Conservation (phyloP, 2,888 invertebrate genomes). For the Abrostola triplasia region DNA sequence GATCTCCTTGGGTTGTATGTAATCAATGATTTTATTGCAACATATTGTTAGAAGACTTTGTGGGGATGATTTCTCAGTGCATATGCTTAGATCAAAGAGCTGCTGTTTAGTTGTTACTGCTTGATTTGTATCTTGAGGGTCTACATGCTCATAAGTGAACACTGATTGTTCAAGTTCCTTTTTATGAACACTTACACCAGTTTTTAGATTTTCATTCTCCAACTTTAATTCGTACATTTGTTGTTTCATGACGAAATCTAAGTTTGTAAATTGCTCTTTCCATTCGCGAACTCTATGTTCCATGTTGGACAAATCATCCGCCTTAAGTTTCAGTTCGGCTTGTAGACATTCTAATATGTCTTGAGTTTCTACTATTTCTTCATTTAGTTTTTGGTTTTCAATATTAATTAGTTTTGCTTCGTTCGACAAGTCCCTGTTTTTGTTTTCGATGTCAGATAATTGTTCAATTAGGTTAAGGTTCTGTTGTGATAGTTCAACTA, state of each 20-base stretch:
- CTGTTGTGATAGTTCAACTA: conserved; percentile 59
- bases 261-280: conserved; percentile 65
- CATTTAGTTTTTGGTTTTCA: conserved; percentile 58
- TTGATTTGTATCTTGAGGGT: conserved; percentile 29
- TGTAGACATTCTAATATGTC: conserved; percentile 64
- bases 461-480: conserved; percentile 60
- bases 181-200: conserved; percentile 35
- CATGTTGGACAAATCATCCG: conserved; percentile 66
- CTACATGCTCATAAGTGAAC: conserved; percentile 24
- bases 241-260: conserved; percentile 66
- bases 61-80: conserved; percentile 62
- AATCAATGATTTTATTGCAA: conserved; percentile 72
- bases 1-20: conserved; percentile 63
- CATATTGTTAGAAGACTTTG: conserved; percentile 77
- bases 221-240: conserved; percentile 64
- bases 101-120: conserved; percentile 11
- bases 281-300: conserved; percentile 66
- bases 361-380: conserved; percentile 62
- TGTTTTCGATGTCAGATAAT: conserved; percentile 56
- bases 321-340: conserved; percentile 67
- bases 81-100: conserved; percentile 18
- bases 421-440: conserved; percentile 51
- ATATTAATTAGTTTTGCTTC: conserved; percentile 59
- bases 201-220: conserved; percentile 70
- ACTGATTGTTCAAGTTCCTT: conserved; percentile 27